These are phyloP conservation scores for Ardeotis arabs DNA, from an alignment of 2,113 vertebrate genomes.

Conservation along the genomic window DNA sequence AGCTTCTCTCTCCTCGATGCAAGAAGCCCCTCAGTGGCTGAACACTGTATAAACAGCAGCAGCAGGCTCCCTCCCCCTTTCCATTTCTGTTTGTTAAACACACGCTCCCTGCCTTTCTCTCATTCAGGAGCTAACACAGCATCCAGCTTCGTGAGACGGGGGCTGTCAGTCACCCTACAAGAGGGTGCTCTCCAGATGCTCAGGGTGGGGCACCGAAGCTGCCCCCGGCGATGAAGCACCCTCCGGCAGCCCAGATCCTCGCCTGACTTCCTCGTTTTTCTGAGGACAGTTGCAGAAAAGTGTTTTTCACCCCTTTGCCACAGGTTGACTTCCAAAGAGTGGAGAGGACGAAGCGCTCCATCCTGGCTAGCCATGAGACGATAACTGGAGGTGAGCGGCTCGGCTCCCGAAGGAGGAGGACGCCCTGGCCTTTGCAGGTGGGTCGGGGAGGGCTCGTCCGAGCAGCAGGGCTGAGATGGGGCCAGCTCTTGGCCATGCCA, in stretches of 20 bases:
- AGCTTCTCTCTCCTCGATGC: constrained; percentile 53
- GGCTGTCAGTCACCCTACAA: constrained; percentile 3
- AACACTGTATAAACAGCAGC: constrained; percentile 71
- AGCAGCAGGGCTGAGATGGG: neutral
- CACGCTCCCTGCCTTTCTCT: constrained; percentile 58
- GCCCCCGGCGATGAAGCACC: neutral
- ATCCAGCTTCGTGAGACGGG: constrained; percentile 45
- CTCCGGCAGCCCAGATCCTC: neutral
- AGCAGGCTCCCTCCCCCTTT: constrained; percentile 67
- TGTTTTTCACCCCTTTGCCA: constrained; percentile 35
- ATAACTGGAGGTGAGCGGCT: constrained; percentile 3
- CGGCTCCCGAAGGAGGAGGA: neutral
- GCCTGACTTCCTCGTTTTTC: neutral
- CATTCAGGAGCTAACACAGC: constrained; percentile 62
- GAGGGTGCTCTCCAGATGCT: neutral
- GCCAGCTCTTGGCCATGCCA: neutral
- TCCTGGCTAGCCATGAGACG: constrained; percentile 32
- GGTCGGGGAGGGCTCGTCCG: neutral
- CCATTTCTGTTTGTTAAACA: constrained; percentile 69
- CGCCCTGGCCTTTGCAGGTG: constrained; percentile 4
- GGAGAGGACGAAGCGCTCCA: neutral
- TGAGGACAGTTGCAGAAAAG: constrained; percentile 44
- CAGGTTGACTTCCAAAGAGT: constrained; percentile 31
- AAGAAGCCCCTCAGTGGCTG: constrained; percentile 72
- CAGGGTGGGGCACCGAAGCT: neutral